Conservation (phyloP, 2,888 invertebrate genomes). For the Drosophila affinis region DNA sequence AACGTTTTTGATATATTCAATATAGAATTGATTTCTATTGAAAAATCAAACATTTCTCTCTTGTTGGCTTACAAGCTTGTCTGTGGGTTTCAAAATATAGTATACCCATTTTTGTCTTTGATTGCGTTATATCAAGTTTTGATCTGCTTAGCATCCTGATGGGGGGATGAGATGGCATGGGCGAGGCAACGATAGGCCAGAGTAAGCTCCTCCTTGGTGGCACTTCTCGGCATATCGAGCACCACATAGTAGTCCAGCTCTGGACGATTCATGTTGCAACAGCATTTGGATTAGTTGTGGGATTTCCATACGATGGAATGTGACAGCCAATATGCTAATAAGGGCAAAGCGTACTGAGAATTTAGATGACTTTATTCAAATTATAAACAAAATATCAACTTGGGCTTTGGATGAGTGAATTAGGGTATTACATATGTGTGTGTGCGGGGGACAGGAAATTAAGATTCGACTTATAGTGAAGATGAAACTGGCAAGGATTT, state of each 20-base stretch:
- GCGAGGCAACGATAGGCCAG: slow-evolving; percentile 87
- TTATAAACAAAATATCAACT: slow-evolving; percentile 48
- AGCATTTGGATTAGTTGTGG: slow-evolving; percentile 21
- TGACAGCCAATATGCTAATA: no score
- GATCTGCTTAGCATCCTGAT: slow-evolving; percentile 14
- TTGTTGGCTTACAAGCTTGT: not conserved
- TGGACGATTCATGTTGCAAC: slow-evolving; percentile 68
- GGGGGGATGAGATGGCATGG: not conserved
- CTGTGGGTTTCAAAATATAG: slow-evolving; percentile 28
- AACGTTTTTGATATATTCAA: slow-evolving; percentile 29
- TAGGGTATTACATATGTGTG: slow-evolving; percentile 18
- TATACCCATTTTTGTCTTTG: slow-evolving; percentile 15
- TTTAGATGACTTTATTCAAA: slow-evolving; percentile 57
- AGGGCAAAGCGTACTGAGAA: slow-evolving; percentile 60
- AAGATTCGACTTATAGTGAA: slow-evolving; percentile 46
- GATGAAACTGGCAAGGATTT: slow-evolving; percentile 14
- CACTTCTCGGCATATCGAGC: slow-evolving; percentile 88
- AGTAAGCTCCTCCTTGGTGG: slow-evolving; percentile 88
- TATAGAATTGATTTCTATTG: slow-evolving; percentile 30
- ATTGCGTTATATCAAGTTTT: slow-evolving; percentile 28
- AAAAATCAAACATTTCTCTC: not conserved
- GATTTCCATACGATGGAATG: no score
- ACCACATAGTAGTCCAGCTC: slow-evolving; percentile 91
- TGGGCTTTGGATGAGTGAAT: slow-evolving; percentile 33
- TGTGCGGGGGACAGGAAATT: slow-evolving; percentile 30